These are phyloP conservation scores for Nymphicus hollandicus DNA, from an alignment of 2,113 vertebrate genomes.

Conservation along the genomic window DNA sequence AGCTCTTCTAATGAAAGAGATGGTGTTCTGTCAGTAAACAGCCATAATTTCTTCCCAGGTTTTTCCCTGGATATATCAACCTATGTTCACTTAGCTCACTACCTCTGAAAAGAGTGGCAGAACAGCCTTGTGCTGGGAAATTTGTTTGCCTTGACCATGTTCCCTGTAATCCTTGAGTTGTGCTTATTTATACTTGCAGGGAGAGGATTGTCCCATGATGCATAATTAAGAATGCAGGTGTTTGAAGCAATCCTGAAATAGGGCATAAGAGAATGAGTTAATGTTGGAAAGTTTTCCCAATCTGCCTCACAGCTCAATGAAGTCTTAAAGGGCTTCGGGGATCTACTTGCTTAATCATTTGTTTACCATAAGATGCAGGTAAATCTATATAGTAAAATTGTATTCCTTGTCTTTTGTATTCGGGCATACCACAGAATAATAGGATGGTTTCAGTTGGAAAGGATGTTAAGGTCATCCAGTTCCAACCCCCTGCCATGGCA, in stretches of 20 bases:
- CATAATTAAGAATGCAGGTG: rapidly evolving
- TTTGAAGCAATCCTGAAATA: neutral
- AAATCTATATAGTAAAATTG: neutral
- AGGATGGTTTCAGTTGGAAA: neutral
- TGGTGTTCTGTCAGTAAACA: neutral
- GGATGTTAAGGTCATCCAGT: neutral
- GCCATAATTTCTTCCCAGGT: neutral
- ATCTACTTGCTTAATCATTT: neutral
- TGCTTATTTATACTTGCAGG: neutral
- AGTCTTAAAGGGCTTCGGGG: neutral
- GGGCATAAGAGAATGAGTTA: neutral
- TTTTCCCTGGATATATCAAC: neutral
- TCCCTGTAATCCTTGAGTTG: neutral
- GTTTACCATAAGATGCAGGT: neutral
- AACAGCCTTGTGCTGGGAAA: neutral
- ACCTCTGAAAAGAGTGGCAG: neutral
- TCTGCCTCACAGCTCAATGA: neutral
- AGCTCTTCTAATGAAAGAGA: neutral
- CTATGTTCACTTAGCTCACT: neutral
- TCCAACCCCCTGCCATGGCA: neutral
- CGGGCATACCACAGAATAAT: neutral
- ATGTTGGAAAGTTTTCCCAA: neutral
- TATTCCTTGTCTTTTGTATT: neutral
- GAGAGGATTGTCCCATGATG: neutral
- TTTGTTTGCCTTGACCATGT: neutral